phyloP scores from a whole-genome alignment of 2,797 vertebrate genomes.

The Limosa lapponica region DNA sequence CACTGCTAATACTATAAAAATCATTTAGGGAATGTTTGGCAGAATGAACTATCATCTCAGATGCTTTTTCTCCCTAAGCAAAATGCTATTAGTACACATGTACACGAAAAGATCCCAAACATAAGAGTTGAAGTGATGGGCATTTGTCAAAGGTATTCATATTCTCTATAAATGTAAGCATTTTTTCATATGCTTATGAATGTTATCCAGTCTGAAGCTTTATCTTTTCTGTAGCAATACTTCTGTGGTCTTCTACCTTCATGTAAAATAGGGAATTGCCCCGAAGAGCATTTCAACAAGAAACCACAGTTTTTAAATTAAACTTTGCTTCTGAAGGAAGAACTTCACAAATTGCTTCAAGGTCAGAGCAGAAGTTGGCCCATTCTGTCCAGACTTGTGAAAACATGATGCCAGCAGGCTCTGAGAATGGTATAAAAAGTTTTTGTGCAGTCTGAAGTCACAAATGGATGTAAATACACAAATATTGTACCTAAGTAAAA shows the following conservation, averaged over 20 bases:
- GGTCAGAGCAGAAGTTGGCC: not conserved
- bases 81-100: not conserved
- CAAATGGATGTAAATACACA: not conserved
- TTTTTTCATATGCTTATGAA: not conserved
- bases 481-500: not conserved
- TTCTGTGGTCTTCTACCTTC: not conserved
- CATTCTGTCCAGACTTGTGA: not conserved
- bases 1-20: not conserved
- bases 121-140: not conserved
- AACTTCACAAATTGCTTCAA: not conserved
- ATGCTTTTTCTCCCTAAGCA: not conserved
- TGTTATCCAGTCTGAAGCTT: not conserved
- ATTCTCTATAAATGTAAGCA: not conserved
- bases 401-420: not conserved
- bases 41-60: not conserved
- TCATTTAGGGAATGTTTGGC: not conserved
- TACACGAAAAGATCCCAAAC: not conserved
- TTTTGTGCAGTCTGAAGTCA: not conserved
- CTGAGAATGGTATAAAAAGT: not conserved
- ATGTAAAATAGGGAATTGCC: not conserved
- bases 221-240: not conserved
- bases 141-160: not conserved
- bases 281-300: not conserved
- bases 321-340: not conserved
- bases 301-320: slow-evolving; percentile 24